Evolutionary conservation across 2,113 vertebrate species (phyloP), one percentile per base, ranked within the genome.

Genomic region (Rostratula benghalensis): DNA sequence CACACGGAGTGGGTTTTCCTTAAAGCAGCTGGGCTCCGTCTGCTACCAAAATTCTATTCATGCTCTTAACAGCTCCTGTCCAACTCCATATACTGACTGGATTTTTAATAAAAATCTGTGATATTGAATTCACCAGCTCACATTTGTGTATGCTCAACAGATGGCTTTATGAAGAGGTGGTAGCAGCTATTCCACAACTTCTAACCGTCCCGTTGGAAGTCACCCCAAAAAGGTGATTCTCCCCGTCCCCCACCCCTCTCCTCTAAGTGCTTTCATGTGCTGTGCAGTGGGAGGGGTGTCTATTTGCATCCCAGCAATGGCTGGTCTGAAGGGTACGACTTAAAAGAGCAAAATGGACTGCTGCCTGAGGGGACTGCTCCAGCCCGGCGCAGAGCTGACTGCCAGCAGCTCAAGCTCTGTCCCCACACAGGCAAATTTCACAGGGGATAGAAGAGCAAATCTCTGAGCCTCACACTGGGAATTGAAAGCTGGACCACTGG

Each of bases 181-280:
- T 7, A 54, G 50, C 46, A 61, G 57, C 54, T 78, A 22, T 31
- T n/a, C 53, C 69, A 51, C 46, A 14, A 37, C 57, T 80, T 63
- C 83, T 54, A 71, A 83, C 46, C 35, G 53, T 76, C 63, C 59
- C 1, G 0, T 50, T 76, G 63, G 73, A 87, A 90, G 23, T 30
- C 41, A 65, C 24, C 35, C 77, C 78, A 25, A 53, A 67, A 84
- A 76, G 35, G 22, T 31, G 27, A 24, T 21, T 28, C 46, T n/a
- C 9, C 8, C 11, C 7, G 16, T n/a, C 9, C 8, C 11, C 7
- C 19, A 22, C 6, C 3, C 53, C 10, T 3, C 12, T 1, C 13
- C 6, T 22, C 50, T 23, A 59, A 53, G 28, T 35, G 43, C 28
- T 74, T n/a, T 53, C 28, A 37, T 8, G 27, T 51, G 7, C n/a